These are phyloP conservation scores for Actenoides hombroni DNA, from an alignment of 2,113 vertebrate species.

Conservation along the genomic window DNA sequence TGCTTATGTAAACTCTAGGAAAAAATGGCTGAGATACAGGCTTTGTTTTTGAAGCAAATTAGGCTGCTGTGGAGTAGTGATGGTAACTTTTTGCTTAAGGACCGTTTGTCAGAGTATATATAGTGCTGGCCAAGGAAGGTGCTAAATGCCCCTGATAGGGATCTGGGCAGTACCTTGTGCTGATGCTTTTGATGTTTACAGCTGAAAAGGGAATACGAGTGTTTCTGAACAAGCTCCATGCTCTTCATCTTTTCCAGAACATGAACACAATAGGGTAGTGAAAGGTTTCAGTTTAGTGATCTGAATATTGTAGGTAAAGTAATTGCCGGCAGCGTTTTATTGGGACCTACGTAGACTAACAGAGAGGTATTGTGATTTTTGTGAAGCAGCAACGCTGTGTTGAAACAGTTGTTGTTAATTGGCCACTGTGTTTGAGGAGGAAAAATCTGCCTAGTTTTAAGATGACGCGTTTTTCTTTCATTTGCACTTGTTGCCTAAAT, in stretches of 20 bases:
- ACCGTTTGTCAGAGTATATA: not conserved
- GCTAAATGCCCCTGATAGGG: not conserved
- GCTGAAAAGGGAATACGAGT: not conserved
- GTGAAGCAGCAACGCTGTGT: not conserved
- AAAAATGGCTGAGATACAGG: not conserved
- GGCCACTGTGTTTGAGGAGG: not conserved
- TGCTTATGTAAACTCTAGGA: not conserved
- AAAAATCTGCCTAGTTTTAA: not conserved
- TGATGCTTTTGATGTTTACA: not conserved
- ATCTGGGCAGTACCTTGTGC: not conserved
- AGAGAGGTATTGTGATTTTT: not conserved
- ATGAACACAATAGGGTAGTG: constrained; percentile 26
- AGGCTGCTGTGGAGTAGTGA: not conserved
- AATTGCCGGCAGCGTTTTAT: not conserved
- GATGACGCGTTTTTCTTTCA: not conserved
- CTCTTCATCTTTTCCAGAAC: not conserved
- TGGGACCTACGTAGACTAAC: not conserved
- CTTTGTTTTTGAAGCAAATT: not conserved
- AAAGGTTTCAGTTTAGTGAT: constrained; percentile 2
- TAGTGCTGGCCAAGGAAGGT: not conserved
- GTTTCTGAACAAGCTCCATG: not conserved
- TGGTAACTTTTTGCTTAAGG: not conserved
- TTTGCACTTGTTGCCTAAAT: not conserved
- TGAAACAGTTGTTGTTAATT: constrained; percentile 27
- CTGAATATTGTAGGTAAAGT: constrained; percentile 11